phyloP scores from a whole-genome alignment of 1,140 invertebrate species.

The Drosophila miranda region DNA sequence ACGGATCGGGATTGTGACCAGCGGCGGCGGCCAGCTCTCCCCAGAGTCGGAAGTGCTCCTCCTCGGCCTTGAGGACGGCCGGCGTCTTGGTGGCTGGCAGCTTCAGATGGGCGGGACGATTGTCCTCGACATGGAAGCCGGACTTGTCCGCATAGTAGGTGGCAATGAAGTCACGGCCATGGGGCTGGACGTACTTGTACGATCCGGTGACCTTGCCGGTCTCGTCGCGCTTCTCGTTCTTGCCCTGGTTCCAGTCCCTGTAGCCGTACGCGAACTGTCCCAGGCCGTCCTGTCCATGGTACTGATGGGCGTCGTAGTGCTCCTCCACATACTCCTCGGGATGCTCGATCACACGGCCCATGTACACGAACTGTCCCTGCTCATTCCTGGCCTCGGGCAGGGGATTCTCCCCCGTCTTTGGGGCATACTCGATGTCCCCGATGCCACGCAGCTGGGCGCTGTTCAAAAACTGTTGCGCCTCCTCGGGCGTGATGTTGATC shows the following conservation, averaged over 20 bases:
- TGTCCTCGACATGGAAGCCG: slow-evolving; percentile 87
- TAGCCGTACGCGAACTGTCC: slow-evolving; percentile 87
- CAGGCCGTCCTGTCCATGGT: slow-evolving; percentile 86
- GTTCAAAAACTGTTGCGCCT: slow-evolving; percentile 85
- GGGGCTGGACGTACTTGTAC: slow-evolving; percentile 80
- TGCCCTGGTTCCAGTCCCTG: slow-evolving; percentile 86
- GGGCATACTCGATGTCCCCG: slow-evolving; percentile 83
- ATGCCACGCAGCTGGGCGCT: slow-evolving; percentile 67
- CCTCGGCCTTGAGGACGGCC: slow-evolving; percentile 85
- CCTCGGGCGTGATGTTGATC: slow-evolving; percentile 85
- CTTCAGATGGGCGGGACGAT: slow-evolving; percentile 85
- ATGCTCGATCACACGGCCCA: slow-evolving; percentile 85
- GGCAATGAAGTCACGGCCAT: slow-evolving; percentile 82
- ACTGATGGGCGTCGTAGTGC: slow-evolving; percentile 86
- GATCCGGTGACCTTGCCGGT: slow-evolving; percentile 74
- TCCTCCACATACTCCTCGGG: slow-evolving; percentile 86
- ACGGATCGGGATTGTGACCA: slow-evolving; percentile 83
- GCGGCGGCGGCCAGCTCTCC: slow-evolving; percentile 85
- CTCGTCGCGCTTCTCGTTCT: slow-evolving; percentile 82
- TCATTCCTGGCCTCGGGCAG: slow-evolving; percentile 82
- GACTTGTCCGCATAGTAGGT: slow-evolving; percentile 86
- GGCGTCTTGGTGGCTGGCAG: slow-evolving; percentile 85
- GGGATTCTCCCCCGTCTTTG: slow-evolving; percentile 83
- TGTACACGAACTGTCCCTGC: slow-evolving; percentile 84
- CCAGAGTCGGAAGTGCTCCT: slow-evolving; percentile 86